phyloP scores from a whole-genome alignment of 2,113 vertebrate species.

The Aepyceros melampus region DNA sequence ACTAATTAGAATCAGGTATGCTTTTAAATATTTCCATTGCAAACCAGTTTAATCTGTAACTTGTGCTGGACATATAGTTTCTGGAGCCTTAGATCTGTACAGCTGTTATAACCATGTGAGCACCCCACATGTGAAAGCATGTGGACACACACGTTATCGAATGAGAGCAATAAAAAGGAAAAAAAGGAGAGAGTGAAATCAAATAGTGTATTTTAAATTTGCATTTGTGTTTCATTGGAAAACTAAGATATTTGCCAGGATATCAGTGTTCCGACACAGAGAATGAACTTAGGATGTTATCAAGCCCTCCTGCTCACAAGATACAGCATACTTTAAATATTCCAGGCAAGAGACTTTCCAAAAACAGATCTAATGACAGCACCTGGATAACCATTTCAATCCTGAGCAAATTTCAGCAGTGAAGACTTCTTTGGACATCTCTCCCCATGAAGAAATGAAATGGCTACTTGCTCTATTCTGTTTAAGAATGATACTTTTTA shows the following conservation, averaged over 20 bases:
- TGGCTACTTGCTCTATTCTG: neutral
- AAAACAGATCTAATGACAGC: slow-evolving; percentile 7
- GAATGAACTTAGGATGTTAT: slow-evolving; percentile 56
- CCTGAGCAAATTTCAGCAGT: slow-evolving; percentile 13
- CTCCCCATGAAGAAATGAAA: neutral
- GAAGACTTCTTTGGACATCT: neutral
- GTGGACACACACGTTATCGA: neutral
- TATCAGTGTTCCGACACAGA: neutral
- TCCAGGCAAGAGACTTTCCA: neutral
- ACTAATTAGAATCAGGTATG: neutral
- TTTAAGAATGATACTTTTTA: neutral
- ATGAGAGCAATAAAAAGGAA: neutral
- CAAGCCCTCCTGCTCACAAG: neutral
- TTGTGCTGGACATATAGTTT: neutral
- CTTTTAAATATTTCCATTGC: neutral
- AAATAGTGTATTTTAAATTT: slow-evolving; percentile 24
- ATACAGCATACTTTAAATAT: slow-evolving; percentile 7
- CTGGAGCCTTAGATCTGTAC: neutral
- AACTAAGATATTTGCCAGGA: neutral
- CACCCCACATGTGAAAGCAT: neutral
- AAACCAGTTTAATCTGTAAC: neutral
- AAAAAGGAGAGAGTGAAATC: neutral
- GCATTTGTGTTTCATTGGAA: slow-evolving; percentile 4
- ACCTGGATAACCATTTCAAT: slow-evolving; percentile 10
- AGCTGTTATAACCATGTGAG: neutral